These are phyloP conservation scores for Coendou prehensilis DNA, from an alignment of 2,797 vertebrate genomes.

Conservation along the genomic window DNA sequence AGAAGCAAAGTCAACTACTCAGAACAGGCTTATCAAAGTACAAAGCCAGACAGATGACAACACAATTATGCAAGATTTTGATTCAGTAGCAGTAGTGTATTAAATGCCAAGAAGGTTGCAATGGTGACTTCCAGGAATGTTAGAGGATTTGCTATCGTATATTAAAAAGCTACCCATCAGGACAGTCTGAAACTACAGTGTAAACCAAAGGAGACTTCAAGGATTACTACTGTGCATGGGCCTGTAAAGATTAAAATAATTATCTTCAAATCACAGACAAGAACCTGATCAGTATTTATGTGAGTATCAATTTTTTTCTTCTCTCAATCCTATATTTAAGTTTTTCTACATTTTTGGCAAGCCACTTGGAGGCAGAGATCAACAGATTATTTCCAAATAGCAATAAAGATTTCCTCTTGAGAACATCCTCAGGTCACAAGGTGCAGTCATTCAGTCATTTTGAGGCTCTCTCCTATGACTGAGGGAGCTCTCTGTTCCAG, in stretches of 20 bases:
- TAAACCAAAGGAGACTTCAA: not conserved
- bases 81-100: not conserved
- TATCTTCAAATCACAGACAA: not conserved
- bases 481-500: not conserved
- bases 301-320: not conserved
- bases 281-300: not conserved
- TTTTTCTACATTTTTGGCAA: slow-evolving; percentile 14
- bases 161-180: not conserved
- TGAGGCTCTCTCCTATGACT: not conserved
- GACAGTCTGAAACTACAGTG: not conserved
- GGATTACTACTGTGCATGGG: not conserved
- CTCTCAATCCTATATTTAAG: not conserved
- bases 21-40: not conserved
- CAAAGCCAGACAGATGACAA: not conserved
- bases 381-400: not conserved
- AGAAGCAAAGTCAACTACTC: not conserved
- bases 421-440: not conserved
- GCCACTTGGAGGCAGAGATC: slow-evolving; percentile 11
- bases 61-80: not conserved
- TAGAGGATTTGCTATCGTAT: not conserved
- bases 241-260: not conserved
- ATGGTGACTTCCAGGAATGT: not conserved
- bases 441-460: not conserved
- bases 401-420: not conserved
- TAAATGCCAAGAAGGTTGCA: not conserved